Conservation (phyloP, 2,888 invertebrate species). For the Desoria tigrina region DNA sequence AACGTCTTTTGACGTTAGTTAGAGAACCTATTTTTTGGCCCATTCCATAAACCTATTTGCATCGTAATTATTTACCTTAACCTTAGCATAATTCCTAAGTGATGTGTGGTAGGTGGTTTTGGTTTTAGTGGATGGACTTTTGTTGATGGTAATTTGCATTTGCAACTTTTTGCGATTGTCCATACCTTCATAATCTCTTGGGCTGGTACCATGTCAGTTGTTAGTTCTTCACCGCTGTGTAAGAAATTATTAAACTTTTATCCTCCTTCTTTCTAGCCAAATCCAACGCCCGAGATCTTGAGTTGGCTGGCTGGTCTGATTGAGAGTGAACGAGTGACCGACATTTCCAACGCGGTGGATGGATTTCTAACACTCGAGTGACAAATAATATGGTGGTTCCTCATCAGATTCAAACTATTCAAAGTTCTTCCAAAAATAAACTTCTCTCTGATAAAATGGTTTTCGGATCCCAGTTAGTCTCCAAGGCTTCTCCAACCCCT, state of each 20-base stretch:
- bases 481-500: constrained; percentile 87
- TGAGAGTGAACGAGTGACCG: neutral
- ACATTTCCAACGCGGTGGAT: neutral
- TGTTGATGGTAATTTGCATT: no score
- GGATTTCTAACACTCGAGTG: neutral
- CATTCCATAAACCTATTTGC: constrained; percentile 9
- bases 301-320: neutral
- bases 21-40: constrained; percentile 2
- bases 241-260: constrained; percentile 1
- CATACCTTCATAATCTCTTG: no score
- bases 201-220: no score
- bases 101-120: no score
- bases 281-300: neutral
- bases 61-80: constrained; percentile 10
- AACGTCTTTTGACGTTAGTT: neutral
- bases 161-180: no score
- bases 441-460: constrained; percentile 60
- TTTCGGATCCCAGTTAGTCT: constrained; percentile 88
- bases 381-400: constrained; percentile 40
- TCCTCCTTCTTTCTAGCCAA: neutral
- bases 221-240: no score
- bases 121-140: no score
- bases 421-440: no score
- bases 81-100: constrained; percentile 7
- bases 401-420: constrained; percentile 1